Conservation (phyloP, 2,888 invertebrate genomes). For the Rhimphoctona megacephalus region DNA sequence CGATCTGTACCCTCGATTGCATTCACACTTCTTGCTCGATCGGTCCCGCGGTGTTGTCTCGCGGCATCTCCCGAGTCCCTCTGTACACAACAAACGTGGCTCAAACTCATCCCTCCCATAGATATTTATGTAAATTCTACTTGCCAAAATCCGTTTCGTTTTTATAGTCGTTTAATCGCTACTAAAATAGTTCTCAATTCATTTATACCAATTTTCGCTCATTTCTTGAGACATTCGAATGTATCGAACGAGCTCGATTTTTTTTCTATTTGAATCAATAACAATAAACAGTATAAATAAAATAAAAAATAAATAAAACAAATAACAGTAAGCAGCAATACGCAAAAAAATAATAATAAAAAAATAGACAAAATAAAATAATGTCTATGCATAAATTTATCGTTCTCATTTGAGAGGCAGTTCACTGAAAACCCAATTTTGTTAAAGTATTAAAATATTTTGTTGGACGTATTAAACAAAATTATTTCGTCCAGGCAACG, state of each 20-base stretch:
- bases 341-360: no score
- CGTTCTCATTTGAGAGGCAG: no score
- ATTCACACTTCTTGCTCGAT: conserved; percentile 64
- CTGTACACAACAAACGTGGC: neutral
- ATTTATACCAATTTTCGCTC: neutral
- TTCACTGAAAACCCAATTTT: no score
- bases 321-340: no score
- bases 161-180: neutral
- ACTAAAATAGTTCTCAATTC: neutral
- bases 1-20: conserved; percentile 64
- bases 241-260: neutral
- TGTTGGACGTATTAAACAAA: no score
- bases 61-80: conserved; percentile 29
- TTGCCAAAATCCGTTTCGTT: neutral
- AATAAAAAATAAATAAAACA: neutral
- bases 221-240: neutral
- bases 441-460: no score
- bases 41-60: conserved; percentile 42
- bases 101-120: conserved; percentile 31
- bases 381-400: no score
- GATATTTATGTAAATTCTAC: conserved; percentile 7
- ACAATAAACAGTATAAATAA: no score
- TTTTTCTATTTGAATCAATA: no score
- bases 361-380: no score
- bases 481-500: no score